Evolutionary conservation across 2,888 invertebrate species (phyloP).

Genomic region (Mayetiola destructor): DNA sequence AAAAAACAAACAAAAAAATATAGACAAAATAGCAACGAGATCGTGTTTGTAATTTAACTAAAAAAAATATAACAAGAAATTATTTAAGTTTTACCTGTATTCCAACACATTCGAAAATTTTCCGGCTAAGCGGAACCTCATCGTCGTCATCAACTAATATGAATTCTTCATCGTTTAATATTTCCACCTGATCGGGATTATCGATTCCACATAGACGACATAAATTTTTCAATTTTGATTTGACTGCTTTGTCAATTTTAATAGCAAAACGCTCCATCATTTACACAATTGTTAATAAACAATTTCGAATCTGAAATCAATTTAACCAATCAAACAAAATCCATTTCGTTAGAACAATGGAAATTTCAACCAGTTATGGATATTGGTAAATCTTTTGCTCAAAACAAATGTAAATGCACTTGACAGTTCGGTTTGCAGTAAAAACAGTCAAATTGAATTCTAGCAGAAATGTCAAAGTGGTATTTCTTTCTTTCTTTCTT

Average conservation of each 20-base stretch:
- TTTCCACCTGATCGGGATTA: slow-evolving; percentile 29
- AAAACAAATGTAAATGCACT: too few species aligned
- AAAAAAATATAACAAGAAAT: not conserved
- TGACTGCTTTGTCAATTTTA: slow-evolving; percentile 31
- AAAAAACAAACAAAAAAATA: not conserved
- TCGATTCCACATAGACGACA: slow-evolving; percentile 35
- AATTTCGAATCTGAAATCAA: not conserved
- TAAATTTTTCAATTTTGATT: slow-evolving; percentile 32
- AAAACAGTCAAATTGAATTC: too few species aligned
- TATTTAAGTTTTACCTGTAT: slow-evolving; percentile 23
- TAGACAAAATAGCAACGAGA: not conserved
- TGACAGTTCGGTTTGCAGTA: too few species aligned
- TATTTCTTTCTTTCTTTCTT: too few species aligned
- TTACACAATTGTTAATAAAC: not conserved
- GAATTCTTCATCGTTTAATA: slow-evolving; percentile 21
- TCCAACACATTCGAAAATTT: slow-evolving; percentile 29
- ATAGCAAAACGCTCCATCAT: slow-evolving; percentile 32
- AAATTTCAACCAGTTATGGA: too few species aligned
- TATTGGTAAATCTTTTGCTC: too few species aligned
- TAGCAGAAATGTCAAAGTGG: too few species aligned
- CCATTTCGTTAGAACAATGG: too few species aligned
- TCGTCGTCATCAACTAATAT: slow-evolving; percentile 22
- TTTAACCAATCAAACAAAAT: not conserved
- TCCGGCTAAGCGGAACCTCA: slow-evolving; percentile 29
- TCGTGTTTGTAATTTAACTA: not conserved